Conservation (phyloP, 2,888 invertebrate species). For the Trileptium ribeirensis region DNA sequence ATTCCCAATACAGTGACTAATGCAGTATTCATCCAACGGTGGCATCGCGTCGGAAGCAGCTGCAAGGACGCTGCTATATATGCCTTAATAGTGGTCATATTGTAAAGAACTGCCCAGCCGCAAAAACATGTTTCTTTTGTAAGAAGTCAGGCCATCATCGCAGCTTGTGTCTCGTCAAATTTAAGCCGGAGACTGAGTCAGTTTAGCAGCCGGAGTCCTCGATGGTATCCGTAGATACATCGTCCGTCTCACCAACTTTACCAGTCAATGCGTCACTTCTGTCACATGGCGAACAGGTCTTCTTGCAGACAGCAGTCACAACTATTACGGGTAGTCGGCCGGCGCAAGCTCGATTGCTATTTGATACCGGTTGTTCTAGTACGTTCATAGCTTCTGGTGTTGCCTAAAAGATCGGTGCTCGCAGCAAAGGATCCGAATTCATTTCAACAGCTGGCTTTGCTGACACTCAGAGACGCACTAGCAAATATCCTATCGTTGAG, state of each 20-base stretch:
- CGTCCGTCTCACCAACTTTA: neutral
- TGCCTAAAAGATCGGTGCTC: neutral
- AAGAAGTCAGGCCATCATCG: neutral
- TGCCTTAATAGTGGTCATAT: neutral
- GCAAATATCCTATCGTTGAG: neutral
- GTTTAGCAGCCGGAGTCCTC: neutral
- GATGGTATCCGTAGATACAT: neutral
- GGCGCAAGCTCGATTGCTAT: neutral
- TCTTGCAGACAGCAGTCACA: neutral
- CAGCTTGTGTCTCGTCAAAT: neutral
- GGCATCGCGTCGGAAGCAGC: neutral
- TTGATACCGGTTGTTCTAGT: neutral
- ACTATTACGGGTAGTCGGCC: neutral
- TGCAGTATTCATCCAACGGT: neutral
- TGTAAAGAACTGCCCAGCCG: neutral
- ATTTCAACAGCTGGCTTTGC: neutral
- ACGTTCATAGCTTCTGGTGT: neutral
- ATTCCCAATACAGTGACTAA: neutral
- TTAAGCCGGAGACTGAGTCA: neutral
- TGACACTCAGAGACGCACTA: neutral
- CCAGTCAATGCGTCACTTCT: neutral
- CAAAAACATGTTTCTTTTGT: neutral
- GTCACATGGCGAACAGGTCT: neutral
- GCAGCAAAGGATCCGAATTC: neutral
- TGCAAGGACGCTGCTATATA: neutral